phyloP scores from a whole-genome alignment of 2,797 vertebrate genomes.

The Oceanodroma leucorhoa region DNA sequence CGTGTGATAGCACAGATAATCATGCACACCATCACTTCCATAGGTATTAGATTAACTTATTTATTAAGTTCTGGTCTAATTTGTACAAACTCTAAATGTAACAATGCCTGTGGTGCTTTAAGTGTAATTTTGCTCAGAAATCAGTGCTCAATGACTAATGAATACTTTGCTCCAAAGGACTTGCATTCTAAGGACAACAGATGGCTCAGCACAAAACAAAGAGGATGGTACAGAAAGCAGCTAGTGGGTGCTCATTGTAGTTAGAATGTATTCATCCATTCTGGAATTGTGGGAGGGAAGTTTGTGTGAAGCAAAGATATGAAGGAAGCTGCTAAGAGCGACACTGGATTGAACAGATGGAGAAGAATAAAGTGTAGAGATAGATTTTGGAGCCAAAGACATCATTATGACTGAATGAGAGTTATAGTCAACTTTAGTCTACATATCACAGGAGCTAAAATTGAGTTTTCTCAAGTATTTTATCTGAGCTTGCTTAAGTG shows the following conservation, averaged over 20 bases:
- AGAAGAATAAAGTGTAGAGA: constrained; percentile 11
- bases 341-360: constrained; percentile 28
- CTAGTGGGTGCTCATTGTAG: not conserved
- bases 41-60: not conserved
- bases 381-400: constrained; percentile 10
- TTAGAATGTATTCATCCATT: not conserved
- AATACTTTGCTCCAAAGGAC: not conserved
- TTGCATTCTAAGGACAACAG: not conserved
- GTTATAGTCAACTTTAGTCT: constrained; percentile 40
- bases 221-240: not conserved
- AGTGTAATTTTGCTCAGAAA: not conserved
- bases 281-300: constrained; percentile 5
- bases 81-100: not conserved
- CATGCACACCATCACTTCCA: not conserved
- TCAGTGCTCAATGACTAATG: not conserved
- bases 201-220: constrained; percentile 1
- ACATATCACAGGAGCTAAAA: constrained; percentile 14
- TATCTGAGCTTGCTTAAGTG: constrained; percentile 39
- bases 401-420: constrained; percentile 25
- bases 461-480: constrained; percentile 43
- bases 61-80: not conserved
- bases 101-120: not conserved
- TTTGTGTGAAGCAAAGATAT: not conserved
- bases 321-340: not conserved
- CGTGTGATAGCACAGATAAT: not conserved